phyloP scores from a whole-genome alignment of 2,888 invertebrate species.

The Oscheius sp. region DNA sequence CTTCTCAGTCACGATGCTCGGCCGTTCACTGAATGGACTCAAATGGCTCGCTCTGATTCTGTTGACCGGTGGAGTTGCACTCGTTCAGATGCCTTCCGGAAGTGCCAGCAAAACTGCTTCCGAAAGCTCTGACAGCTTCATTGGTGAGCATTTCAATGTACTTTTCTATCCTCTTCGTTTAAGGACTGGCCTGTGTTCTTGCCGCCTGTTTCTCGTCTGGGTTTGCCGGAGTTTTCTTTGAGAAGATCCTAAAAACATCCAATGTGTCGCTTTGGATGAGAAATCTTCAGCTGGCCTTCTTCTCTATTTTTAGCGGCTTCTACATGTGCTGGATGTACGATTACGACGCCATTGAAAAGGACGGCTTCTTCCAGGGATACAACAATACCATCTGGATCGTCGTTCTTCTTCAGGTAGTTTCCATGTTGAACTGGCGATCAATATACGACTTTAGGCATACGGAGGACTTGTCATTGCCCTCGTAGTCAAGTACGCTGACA shows the following conservation, averaged over 20 bases:
- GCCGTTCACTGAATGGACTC: constrained; percentile 80
- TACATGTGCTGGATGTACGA: constrained; percentile 75
- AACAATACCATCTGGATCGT: constrained; percentile 75
- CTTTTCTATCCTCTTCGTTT: not conserved
- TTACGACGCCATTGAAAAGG: constrained; percentile 72
- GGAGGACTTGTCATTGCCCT: constrained; percentile 77
- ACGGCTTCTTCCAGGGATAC: constrained; percentile 77
- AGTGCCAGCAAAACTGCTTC: constrained; percentile 18
- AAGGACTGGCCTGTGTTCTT: constrained; percentile 76
- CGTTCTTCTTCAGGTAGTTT: constrained; percentile 75
- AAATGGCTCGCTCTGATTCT: constrained; percentile 86
- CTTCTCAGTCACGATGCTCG: constrained; percentile 89
- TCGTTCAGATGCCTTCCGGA: constrained; percentile 70
- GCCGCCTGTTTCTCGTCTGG: constrained; percentile 77
- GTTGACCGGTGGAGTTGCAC: constrained; percentile 81
- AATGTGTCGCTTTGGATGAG: constrained; percentile 76
- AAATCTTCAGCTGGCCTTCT: constrained; percentile 77
- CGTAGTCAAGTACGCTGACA: constrained; percentile 79
- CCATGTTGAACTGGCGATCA: not conserved
- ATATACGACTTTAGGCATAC: constrained; percentile 74
- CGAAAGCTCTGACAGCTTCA: constrained; percentile 46
- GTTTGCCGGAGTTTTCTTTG: constrained; percentile 78
- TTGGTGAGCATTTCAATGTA: constrained; percentile 1
- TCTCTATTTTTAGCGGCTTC: constrained; percentile 75
- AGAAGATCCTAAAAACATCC: constrained; percentile 76